Evolutionary conservation across 2,888 invertebrate species (phyloP), one percentile per base, ranked within the genome.

Genomic region (Hyposoter dolosus): DNA sequence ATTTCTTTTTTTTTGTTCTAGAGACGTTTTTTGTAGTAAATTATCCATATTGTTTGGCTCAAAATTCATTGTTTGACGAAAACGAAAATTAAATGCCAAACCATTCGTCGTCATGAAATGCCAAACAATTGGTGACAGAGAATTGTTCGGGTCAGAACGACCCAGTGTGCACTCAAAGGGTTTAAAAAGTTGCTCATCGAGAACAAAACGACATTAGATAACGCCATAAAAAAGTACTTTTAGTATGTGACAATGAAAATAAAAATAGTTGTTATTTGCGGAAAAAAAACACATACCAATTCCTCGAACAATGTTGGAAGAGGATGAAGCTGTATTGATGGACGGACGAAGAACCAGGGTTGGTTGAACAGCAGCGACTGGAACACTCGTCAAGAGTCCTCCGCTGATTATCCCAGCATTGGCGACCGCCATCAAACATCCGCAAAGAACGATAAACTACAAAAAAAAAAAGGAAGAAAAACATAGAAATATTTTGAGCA

Each of bases 371-470:
- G 75, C 60, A 9, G 75, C 6, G 15, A 60, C 43, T 56, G 75
- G 75, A 28, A 28, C 40, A 75, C 60, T 43, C 3, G 75, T 75
- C 17, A 43, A 9, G 28, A 75, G 43, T 60, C 60, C 75, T 28
- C 60, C 60, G 17, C 90, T 89, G 79, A 91, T 89, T 28, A 92
- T 88, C 43, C 92, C 92, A 45, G 91, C 92, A 56, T 90, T 85
- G 17, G 89, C 90, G 40, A 91, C 89, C 43, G 92, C 92, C 90
- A 93, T 78, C 84, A 92, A 86, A 83, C 90, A 91, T 68, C 90
- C 91, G 63, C 91, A 91, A 82, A 91, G 72, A 28, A 90, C 87
- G 85, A 91, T 82, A 53, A 88, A 81, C 91, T 91, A 84, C 32
- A 87, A 65, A 35, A 79, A 23, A 79, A 23, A n/a, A n/a, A 23